Evolutionary conservation across 1,140 invertebrate species (phyloP).

Genomic region (Drosophila paulistorum): DNA sequence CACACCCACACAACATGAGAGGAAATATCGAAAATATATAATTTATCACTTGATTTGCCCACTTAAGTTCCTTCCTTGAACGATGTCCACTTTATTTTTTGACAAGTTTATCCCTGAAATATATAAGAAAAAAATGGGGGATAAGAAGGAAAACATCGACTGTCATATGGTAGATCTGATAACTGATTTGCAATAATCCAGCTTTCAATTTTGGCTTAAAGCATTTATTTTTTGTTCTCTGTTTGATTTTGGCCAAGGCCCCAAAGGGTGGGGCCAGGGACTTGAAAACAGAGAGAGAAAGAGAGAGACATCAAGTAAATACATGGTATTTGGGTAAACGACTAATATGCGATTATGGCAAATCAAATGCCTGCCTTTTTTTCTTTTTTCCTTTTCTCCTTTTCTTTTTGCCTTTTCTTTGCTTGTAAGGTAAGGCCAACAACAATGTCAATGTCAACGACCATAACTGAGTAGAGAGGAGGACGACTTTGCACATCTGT

Average conservation of each 20-base stretch:
- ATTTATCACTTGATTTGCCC: conserved; percentile 2
- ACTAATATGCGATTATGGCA: conserved; percentile 78
- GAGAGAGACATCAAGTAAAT: conserved; percentile 70
- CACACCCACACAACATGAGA: neutral
- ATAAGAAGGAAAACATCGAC: neutral
- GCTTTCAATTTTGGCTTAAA: conserved; percentile 23
- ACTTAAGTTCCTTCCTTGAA: conserved; percentile 12
- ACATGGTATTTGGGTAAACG: conserved; percentile 69
- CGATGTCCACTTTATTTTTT: conserved; percentile 3
- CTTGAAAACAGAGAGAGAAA: neutral
- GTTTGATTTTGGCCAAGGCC: conserved; percentile 12
- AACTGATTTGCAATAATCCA: conserved; percentile 18
- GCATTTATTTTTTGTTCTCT: neutral
- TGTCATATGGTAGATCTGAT: conserved; percentile 15
- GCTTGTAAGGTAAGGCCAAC: conserved; percentile 38
- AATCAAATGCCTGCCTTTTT: conserved; percentile 59
- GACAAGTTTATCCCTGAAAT: conserved; percentile 12
- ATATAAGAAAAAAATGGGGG: neutral
- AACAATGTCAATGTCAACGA: conserved; percentile 63
- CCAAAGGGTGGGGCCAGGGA: neutral
- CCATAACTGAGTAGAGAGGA: conserved; percentile 14
- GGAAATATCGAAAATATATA: neutral
- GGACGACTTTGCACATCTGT: conserved; percentile 72
- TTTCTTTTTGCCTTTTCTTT: conserved; percentile 2
- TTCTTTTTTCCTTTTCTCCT: neutral